A percentile compares a stretch with the other conserved stretches of the same genome.
phyloP scores from a whole-genome alignment of 1,140 invertebrate genomes.

The Brachionus koreanus region DNA sequence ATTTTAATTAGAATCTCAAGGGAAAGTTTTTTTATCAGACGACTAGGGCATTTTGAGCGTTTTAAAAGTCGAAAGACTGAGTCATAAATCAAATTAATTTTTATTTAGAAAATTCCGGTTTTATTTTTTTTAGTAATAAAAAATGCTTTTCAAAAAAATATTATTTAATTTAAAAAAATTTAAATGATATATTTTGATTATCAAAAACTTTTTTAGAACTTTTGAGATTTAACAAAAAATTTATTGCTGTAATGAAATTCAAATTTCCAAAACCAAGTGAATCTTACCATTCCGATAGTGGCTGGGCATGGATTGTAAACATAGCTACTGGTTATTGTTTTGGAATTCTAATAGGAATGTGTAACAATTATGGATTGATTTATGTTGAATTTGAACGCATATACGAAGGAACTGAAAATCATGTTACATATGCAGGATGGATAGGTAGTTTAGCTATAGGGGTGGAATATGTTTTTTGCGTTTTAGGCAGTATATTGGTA shows the following conservation, averaged over 20 bases:
- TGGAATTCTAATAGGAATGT: constrained; percentile 30
- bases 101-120: too few species aligned
- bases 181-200: too few species aligned
- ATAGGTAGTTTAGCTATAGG: neutral
- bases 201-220: neutral
- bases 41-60: too few species aligned
- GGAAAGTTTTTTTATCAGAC: too few species aligned
- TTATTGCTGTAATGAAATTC: constrained; percentile 45
- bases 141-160: too few species aligned
- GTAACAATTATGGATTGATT: constrained; percentile 33
- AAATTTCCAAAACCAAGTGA: constrained; percentile 46
- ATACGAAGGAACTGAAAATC: constrained; percentile 34
- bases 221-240: neutral
- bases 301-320: constrained; percentile 17
- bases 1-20: too few species aligned
- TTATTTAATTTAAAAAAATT: too few species aligned
- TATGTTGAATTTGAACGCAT: constrained; percentile 31
- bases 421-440: constrained; percentile 31
- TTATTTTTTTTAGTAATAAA: too few species aligned
- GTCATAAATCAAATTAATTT: too few species aligned
- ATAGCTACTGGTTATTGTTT: constrained; percentile 24
- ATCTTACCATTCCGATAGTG: neutral
- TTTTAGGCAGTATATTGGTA: neutral
- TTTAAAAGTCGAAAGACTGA: too few species aligned
- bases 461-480: constrained; percentile 23